phyloP scores from a whole-genome alignment of 2,888 invertebrate genomes.

The Oeneis ivallda region DNA sequence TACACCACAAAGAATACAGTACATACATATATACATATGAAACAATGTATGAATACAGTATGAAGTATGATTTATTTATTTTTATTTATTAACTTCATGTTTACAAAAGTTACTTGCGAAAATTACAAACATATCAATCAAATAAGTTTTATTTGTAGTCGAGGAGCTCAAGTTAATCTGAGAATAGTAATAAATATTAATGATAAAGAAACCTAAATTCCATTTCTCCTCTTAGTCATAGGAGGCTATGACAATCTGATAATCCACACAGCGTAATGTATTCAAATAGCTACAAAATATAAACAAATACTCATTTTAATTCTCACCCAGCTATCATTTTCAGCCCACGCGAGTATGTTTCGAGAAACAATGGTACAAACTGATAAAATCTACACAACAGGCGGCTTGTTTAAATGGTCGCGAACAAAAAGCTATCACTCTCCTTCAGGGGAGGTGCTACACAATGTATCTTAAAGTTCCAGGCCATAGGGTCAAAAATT shows the following conservation, averaged over 20 bases:
- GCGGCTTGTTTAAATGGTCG: conserved; percentile 41
- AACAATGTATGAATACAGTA: too few species aligned
- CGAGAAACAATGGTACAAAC: conserved; percentile 39
- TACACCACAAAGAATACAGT: too few species aligned
- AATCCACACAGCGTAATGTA: background rate
- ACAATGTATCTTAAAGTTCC: background rate
- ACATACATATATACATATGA: too few species aligned
- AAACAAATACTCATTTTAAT: conserved; percentile 16
- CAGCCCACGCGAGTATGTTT: conserved; percentile 20
- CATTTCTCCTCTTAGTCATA: conserved; percentile 10
- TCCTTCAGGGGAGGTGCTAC: background rate
- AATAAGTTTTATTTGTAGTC: too few species aligned
- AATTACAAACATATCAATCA: too few species aligned
- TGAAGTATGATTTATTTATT: too few species aligned
- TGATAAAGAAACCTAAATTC: too few species aligned
- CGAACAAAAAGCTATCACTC: conserved; percentile 25
- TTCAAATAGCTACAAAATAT: conserved; percentile 5
- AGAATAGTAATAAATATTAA: background rate
- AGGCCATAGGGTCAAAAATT: background rate
- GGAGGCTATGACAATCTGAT: background rate
- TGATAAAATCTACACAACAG: conserved; percentile 38
- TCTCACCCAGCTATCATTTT: conserved; percentile 31
- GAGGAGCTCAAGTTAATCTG: too few species aligned
- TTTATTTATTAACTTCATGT: too few species aligned
- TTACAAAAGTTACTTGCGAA: background rate